These are phyloP conservation scores for Pseudorhiza aurosa DNA, from an alignment of 30 jellyfish, hydroid and myxozoan species.

Conservation along the genomic window DNA sequence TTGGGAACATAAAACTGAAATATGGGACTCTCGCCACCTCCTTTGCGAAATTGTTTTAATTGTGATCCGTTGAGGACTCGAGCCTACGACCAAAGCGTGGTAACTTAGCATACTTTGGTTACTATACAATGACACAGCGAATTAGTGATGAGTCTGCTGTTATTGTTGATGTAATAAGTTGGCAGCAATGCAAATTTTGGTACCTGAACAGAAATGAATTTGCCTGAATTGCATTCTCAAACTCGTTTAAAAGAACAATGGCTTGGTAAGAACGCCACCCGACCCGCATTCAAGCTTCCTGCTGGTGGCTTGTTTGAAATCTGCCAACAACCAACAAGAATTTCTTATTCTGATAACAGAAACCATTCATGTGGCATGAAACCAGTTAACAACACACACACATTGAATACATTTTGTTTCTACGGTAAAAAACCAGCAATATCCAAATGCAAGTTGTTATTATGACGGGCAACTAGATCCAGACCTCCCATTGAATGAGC, in stretches of 20 bases:
- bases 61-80: too few relatives aligned
- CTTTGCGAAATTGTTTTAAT: too few relatives aligned
- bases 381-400: conserved; percentile 22
- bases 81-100: too few relatives aligned
- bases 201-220: conserved; percentile 1
- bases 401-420: conserved; percentile 1
- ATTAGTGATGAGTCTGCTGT: too few relatives aligned
- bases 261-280: conserved; percentile 20
- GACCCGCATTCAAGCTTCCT: not conserved
- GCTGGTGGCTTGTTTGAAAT: conserved; percentile 56
- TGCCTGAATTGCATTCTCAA: conserved; percentile 8
- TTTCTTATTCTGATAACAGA: conserved; percentile 39
- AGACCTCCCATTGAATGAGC: too few relatives aligned
- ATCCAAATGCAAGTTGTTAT: too few relatives aligned
- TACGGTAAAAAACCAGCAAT: too few relatives aligned
- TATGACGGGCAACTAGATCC: too few relatives aligned
- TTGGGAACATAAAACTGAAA: too few relatives aligned
- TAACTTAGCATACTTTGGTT: too few relatives aligned
- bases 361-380: conserved; percentile 45
- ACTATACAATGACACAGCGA: too few relatives aligned
- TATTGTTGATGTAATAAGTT: not conserved
- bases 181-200: not conserved
- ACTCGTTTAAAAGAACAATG: conserved; percentile 15
- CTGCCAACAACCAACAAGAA: conserved; percentile 30
- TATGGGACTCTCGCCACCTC: too few relatives aligned